These are phyloP conservation scores for Hypotaenidia philippensis DNA, from an alignment of 2,797 vertebrate genomes.

Conservation along the genomic window DNA sequence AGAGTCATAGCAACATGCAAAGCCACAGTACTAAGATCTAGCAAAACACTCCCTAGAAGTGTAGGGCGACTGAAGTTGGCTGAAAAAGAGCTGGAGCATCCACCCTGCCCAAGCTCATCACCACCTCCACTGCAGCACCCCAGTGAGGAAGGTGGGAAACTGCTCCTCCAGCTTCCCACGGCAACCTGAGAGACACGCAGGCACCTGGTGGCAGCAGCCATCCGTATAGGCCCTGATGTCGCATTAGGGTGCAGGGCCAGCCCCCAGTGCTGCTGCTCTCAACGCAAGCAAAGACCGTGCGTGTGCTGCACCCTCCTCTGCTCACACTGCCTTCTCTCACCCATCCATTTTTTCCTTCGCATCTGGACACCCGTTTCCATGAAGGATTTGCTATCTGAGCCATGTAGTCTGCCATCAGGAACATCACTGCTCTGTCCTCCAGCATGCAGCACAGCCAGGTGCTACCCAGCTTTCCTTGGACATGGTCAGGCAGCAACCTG, in stretches of 20 bases:
- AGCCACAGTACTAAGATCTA: neutral
- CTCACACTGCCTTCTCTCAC: neutral
- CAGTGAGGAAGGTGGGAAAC: neutral
- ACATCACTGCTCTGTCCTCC: neutral
- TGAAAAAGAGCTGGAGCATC: neutral
- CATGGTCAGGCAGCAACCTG: rapidly evolving
- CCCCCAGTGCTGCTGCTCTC: neutral
- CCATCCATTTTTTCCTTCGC: neutral
- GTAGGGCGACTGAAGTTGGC: neutral
- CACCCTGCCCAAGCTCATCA: neutral
- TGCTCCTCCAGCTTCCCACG: neutral
- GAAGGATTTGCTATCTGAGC: neutral
- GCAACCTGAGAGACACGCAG: neutral
- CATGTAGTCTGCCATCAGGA: neutral
- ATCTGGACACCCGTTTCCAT: neutral
- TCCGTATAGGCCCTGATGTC: neutral
- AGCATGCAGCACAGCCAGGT: neutral
- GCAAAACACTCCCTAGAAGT: neutral
- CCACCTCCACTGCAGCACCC: neutral
- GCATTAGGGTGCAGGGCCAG: neutral
- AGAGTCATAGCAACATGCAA: neutral
- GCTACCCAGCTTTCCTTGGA: neutral
- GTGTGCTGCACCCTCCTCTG: neutral
- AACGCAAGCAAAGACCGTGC: neutral
- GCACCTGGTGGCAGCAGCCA: neutral